These are phyloP conservation scores for Neotoxoptera formosana DNA, from an alignment of 1,140 invertebrate genomes.

Conservation along the genomic window DNA sequence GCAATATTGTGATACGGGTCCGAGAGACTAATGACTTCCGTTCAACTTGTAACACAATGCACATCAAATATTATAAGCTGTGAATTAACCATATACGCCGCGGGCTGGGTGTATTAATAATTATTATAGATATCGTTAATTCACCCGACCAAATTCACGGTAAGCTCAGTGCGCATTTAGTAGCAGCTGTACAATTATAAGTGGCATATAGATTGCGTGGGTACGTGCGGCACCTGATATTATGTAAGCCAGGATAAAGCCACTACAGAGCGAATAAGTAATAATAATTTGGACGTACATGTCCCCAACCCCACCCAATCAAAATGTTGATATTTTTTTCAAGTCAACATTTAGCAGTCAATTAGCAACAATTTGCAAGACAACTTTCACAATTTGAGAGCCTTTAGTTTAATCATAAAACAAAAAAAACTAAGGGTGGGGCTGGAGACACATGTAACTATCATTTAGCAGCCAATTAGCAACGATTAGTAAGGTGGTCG, in stretches of 20 bases:
- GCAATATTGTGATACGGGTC: neutral
- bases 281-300: neutral
- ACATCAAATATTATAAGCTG: neutral
- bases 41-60: neutral
- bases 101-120: neutral
- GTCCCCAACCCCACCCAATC: no score
- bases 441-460: no score
- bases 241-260: neutral
- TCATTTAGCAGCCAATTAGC: no score
- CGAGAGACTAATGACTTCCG: neutral
- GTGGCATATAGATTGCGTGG: neutral
- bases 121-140: neutral
- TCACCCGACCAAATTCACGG: neutral
- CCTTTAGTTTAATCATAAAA: no score
- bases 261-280: neutral
- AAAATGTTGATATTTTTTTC: no score
- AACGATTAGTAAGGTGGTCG: no score
- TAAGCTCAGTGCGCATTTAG: neutral
- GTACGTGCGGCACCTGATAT: neutral
- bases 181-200: neutral
- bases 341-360: no score
- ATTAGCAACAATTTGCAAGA: no score
- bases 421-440: no score
- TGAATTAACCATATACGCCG: neutral
- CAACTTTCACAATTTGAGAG: no score